Base-by-base conservation (phyloP, 2,113 vertebrate genomes). In the Plestiodon gilberti region DNA sequence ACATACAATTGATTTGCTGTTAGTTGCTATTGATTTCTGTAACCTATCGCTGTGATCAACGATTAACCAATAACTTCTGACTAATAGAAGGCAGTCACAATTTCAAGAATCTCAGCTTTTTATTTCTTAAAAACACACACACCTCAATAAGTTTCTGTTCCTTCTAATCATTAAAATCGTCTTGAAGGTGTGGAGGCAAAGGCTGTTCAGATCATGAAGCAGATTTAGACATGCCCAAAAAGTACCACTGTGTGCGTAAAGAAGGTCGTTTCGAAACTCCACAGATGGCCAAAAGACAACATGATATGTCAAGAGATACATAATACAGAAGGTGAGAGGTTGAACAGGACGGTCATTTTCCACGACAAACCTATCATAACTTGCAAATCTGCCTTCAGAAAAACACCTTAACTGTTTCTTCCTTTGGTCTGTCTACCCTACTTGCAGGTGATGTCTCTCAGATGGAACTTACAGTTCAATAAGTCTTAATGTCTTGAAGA, bases 401-500 rank as follows among this genome's bases (percentile, higher is more conserved):
- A 48, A 86, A 83, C 11, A 0, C 0, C 67, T 91, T 76, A 23
- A 30, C 30, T 79, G 85, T 61, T 67, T 48, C 33, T 6, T 81
- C 82, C 35, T 73, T 55, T 92, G 65, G 81, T 6, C 69, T 86
- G 90, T 78, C 87, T 81, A 78, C 55, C 88, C 67, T 64, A 10
- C 33, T 90, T 85, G 75, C 88, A 90, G 78, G 64, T 87, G 17
- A 22, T 11, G 61, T 2, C 75, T 91, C 59, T 88, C 81, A 25
- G 82, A 81, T 82, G 79, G 52, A 92, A 99, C 99, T 99, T 98
- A 99, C 99, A 99, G 96, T 97, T 99, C 98, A 71, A 95, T 95
- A 94, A 99, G 97, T 93, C 98, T 98, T 93, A 99, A 97, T 9
- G 98, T 98, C 97, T 99, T 97, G 97, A 99, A 99, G 89, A 99